These are phyloP conservation scores for Xenentodon cancila DNA, from an alignment of 2,797 vertebrate genomes.

Conservation along the genomic window DNA sequence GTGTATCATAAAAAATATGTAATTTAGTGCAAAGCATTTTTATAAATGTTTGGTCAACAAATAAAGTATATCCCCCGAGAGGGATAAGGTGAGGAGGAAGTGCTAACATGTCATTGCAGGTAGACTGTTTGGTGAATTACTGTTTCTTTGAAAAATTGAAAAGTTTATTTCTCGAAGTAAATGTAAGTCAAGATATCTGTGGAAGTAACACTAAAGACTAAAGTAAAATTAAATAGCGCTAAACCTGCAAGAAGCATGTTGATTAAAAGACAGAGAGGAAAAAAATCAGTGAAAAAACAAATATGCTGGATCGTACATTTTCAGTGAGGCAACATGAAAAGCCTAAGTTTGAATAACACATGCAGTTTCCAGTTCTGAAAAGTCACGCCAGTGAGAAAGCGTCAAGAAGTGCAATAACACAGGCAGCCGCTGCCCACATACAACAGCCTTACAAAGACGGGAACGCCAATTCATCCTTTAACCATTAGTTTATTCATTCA, in stretches of 20 bases:
- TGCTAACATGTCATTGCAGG: too few relatives aligned
- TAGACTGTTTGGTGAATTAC: too few relatives aligned
- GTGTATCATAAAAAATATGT: neutral
- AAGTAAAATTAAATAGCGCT: too few relatives aligned
- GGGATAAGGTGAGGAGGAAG: too few relatives aligned
- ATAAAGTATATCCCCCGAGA: too few relatives aligned
- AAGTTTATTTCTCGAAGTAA: neutral
- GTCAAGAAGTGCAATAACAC: neutral
- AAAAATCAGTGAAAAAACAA: neutral
- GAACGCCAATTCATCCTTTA: too few relatives aligned
- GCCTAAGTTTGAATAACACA: neutral
- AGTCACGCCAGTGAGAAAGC: neutral
- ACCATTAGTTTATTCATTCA: too few relatives aligned
- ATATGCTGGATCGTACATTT: conserved; percentile 3
- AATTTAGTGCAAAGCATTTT: neutral
- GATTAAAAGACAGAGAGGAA: neutral
- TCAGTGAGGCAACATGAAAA: neutral
- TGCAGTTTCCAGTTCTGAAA: neutral
- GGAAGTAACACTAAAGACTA: too few relatives aligned
- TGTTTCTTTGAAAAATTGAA: neutral
- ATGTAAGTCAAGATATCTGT: neutral
- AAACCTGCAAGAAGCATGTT: neutral
- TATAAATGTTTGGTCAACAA: neutral
- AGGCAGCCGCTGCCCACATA: neutral
- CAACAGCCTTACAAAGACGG: too few relatives aligned